Conservation (phyloP, 2,888 invertebrate genomes). For the Arctia plantaginis region DNA sequence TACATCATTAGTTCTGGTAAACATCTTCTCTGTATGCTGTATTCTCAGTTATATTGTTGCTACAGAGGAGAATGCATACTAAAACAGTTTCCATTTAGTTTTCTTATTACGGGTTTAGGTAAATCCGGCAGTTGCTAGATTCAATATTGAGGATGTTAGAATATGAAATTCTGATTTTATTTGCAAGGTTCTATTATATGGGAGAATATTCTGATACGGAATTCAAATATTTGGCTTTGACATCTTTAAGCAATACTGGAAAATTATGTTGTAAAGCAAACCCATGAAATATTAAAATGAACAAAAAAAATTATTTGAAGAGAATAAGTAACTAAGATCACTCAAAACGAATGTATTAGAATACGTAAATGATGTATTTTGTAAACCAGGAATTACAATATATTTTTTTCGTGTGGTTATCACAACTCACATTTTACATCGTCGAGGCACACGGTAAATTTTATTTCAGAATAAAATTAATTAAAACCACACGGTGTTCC, state of each 20-base stretch:
- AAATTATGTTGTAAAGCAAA: background rate
- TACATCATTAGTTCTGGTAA: conserved; percentile 31
- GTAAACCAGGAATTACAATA: too few relatives aligned
- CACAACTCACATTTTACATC: too few relatives aligned
- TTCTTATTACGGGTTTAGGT: conserved; percentile 12
- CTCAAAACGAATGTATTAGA: too few relatives aligned
- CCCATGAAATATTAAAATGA: too few relatives aligned
- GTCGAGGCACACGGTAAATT: too few relatives aligned
- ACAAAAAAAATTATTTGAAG: too few relatives aligned
- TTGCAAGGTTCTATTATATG: background rate
- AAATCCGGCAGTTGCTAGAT: conserved; percentile 12
- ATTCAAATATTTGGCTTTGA: background rate
- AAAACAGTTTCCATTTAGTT: conserved; percentile 24
- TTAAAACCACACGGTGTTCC: background rate
- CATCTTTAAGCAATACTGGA: background rate
- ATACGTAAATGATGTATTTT: too few relatives aligned
- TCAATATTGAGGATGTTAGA: conserved; percentile 16
- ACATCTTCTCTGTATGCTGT: conserved; percentile 33
- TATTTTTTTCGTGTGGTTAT: too few relatives aligned
- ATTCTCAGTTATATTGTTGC: conserved; percentile 32
- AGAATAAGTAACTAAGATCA: too few relatives aligned
- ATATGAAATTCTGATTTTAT: conserved; percentile 18
- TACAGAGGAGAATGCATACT: conserved; percentile 35
- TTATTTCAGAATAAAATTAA: too few relatives aligned
- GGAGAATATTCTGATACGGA: background rate